Conservation (phyloP, 2,888 invertebrate species). For the Leptodirus hochenwartii region DNA sequence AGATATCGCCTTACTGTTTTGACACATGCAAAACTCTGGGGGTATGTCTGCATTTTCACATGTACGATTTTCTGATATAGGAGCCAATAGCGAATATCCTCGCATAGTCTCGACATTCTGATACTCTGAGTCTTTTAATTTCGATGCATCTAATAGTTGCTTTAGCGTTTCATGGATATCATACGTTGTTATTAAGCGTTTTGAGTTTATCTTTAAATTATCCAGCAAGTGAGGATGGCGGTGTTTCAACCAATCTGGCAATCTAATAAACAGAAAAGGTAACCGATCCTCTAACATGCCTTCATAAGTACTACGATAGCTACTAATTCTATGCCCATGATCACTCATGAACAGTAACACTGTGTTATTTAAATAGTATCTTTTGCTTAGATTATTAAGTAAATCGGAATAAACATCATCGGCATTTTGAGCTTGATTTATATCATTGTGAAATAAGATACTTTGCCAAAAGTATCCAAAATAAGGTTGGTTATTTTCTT, state of each 20-base stretch:
- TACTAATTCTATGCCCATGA: conserved; percentile 79
- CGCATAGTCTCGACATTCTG: conserved; percentile 27
- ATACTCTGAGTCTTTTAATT: conserved; percentile 22
- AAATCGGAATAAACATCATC: conserved; percentile 45
- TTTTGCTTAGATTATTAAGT: conserved; percentile 32
- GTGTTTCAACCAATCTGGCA: conserved; percentile 53
- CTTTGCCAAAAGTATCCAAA: conserved; percentile 78
- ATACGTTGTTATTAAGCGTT: conserved; percentile 63
- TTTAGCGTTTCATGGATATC: conserved; percentile 65
- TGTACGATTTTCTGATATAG: conserved; percentile 50
- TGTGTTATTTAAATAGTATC: conserved; percentile 43
- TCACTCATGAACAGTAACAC: conserved; percentile 66
- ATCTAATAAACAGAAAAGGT: conserved; percentile 55
- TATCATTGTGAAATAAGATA: conserved; percentile 66
- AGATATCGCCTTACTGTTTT: conserved; percentile 39
- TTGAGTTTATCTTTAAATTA: conserved; percentile 46
- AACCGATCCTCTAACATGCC: conserved; percentile 75
- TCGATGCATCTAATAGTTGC: conserved; percentile 37
- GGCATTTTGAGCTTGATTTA: conserved; percentile 59
- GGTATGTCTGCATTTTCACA: conserved; percentile 63
- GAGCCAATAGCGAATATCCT: conserved; percentile 60
- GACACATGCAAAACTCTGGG: conserved; percentile 80
- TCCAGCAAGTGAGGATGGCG: conserved; percentile 41
- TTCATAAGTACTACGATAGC: conserved; percentile 65
- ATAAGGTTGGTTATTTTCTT: conserved; percentile 37